Evolutionary conservation across 2,113 vertebrate genomes (phyloP).

Genomic region (Stegastes partitus): DNA sequence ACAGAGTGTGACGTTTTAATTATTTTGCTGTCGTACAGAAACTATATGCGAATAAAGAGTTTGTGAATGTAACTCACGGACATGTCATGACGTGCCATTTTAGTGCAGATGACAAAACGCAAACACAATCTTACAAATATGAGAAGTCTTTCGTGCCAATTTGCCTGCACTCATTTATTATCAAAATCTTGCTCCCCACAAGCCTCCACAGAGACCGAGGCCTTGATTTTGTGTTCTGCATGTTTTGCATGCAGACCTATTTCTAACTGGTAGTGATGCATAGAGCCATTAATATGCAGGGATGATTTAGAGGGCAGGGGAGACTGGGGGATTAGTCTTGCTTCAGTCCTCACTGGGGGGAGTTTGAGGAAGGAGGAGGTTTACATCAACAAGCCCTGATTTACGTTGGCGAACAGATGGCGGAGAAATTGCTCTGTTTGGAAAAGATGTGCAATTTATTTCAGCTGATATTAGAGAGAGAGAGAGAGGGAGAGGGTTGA

Average conservation of each 20-base stretch:
- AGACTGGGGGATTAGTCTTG: constrained; percentile 58
- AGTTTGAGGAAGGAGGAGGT: constrained; percentile 70
- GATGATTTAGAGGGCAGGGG: constrained; percentile 72
- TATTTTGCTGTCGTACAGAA: no score
- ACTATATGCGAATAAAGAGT: no score
- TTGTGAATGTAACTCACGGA: no score
- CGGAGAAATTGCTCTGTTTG: constrained; percentile 81
- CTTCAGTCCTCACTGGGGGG: constrained; percentile 57
- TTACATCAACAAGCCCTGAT: constrained; percentile 78
- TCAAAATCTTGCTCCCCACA: constrained; percentile 5
- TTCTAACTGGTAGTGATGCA: constrained; percentile 58
- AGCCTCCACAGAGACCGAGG: neutral
- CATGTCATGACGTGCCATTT: no score
- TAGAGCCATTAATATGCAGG: constrained; percentile 64
- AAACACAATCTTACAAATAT: neutral
- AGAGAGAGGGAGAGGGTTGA: constrained; percentile 16
- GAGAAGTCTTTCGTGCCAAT: neutral
- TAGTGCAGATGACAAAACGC: neutral
- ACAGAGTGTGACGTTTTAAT: neutral
- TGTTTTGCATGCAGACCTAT: constrained; percentile 57
- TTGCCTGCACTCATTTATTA: neutral
- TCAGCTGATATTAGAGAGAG: constrained; percentile 57
- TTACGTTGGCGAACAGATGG: constrained; percentile 81
- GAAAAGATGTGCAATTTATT: constrained; percentile 79
- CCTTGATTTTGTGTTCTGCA: constrained; percentile 49